Base-by-base conservation (phyloP, 1,140 invertebrate genomes). In the Hormaphis cornu region DNA sequence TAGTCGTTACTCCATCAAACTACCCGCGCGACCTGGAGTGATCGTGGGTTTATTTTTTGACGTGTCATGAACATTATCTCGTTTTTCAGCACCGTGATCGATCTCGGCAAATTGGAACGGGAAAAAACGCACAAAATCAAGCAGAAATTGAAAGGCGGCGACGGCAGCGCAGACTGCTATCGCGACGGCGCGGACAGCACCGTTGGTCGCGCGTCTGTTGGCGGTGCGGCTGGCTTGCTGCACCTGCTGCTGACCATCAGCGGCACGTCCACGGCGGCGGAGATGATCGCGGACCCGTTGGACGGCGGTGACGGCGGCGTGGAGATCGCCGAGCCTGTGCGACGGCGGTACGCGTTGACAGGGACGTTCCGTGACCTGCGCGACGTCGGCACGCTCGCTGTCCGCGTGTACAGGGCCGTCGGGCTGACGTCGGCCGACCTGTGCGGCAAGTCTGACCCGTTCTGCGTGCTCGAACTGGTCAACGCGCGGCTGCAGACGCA, bases 401-500 rank as follows among this genome's bases (percentile, higher is more conserved):
- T 95, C 0, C 94, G 93, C 81, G 88, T 97, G 0, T 95, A 88
- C 75, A 86, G 88, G 73, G 94, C 93, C 6, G 88, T 90, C 71
- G 92, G 93, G 10, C 78, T 97, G 5, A 91, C 89, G 0, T 89
- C 93, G 0, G 93, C 93, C 0, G 94, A 97, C 77, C 80, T 97
- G 26, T 92, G 92, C 7, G 93, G 94, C 0, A 94, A 93, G 76
- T 92, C 89, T 73, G 97, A 99, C 81, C 97, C 97, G 1, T 99
- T 98, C 78, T 97, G 93, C 80, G 95, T 98, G 1, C 75, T 99
- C 2, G 95, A 99, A 79, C 79, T 99, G 54, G 90, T 93, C 3
- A 99, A 99, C 79, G 85, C 93, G 1, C 83, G 95, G 54, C 81
- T 98, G 42, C 95, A 98, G 79, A 99, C 97, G 0, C 95, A 98